Evolutionary conservation across 2,888 invertebrate species (phyloP), one percentile per base, ranked within the genome.

Genomic region (Dynastes tityus): DNA sequence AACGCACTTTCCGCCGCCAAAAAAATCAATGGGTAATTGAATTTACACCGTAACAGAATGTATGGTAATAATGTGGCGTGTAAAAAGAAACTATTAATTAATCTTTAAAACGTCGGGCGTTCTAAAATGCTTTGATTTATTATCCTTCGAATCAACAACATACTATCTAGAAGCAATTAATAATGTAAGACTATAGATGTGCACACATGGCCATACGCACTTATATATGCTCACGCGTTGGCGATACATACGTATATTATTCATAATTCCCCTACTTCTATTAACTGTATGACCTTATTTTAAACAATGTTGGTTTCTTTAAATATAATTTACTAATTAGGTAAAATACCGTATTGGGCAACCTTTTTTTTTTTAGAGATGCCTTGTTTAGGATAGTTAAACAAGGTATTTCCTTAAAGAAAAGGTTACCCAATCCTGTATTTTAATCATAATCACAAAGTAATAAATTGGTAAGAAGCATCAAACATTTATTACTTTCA

Each of bases 71-170:
- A 16, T 53, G 5, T 13, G 1, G n/a, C 16, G 16, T 40, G 37
- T 16, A n/a, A 65, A 65, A 37, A 40, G 61, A 63, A 63, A 37
- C n/a, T 8, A 65, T 37, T 65, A 65, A 65, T 65, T 65, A 65
- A 40, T 65, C 64, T 37, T 65, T 16, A n/a, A 65, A 16, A 37
- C 37, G 64, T 37, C 37, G 37, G 37, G 40, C 40, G 37, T 8
- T 65, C 37, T 37, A 37, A 37, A 37, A 65, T 65, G 37, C 37
- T 65, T 32, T 65, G 64, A 65, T 65, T 65, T 65, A 65, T 65
- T 65, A 65, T n/a, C 37, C n/a, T 37, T 8, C n/a, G 40, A 13
- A 37, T 16, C 65, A 65, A 40, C 16, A 40, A 65, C n/a, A 53
- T 53, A 53, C 53, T 53, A 53, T 53, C 13, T 53, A 53, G 53